Conservation (phyloP, 2,797 vertebrate genomes). For the Neopelma chrysocephalum region DNA sequence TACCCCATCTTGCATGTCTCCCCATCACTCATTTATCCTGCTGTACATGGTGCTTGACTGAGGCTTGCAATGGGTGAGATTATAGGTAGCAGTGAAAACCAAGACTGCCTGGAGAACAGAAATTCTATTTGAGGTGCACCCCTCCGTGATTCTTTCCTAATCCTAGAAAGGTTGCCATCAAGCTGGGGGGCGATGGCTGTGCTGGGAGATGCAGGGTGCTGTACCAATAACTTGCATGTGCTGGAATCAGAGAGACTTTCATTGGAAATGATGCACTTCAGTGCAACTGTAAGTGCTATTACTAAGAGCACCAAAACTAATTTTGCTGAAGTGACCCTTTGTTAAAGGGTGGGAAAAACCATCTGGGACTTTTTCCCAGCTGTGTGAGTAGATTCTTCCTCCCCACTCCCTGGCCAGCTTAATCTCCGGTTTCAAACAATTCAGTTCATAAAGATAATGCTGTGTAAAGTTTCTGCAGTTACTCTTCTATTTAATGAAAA, state of each 20-base stretch:
- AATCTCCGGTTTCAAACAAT: not conserved
- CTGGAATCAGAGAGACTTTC: not conserved
- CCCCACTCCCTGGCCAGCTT: not conserved
- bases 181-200: not conserved
- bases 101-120: not conserved
- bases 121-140: not conserved
- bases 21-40: not conserved
- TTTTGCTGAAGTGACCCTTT: not conserved
- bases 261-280: not conserved
- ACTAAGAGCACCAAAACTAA: not conserved
- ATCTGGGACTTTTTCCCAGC: not conserved
- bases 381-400: not conserved
- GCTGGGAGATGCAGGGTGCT: not conserved
- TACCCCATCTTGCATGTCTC: not conserved
- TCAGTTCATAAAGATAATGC: not conserved
- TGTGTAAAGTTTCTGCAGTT: not conserved
- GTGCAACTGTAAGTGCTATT: not conserved
- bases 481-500: not conserved
- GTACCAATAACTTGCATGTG: not conserved
- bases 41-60: not conserved
- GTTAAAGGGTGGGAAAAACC: not conserved
- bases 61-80: too few species aligned
- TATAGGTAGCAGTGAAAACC: not conserved
- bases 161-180: rapidly evolving
- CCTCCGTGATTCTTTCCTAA: not conserved